Conservation (phyloP, 2,113 vertebrate genomes). For the Bos javanicus region DNA sequence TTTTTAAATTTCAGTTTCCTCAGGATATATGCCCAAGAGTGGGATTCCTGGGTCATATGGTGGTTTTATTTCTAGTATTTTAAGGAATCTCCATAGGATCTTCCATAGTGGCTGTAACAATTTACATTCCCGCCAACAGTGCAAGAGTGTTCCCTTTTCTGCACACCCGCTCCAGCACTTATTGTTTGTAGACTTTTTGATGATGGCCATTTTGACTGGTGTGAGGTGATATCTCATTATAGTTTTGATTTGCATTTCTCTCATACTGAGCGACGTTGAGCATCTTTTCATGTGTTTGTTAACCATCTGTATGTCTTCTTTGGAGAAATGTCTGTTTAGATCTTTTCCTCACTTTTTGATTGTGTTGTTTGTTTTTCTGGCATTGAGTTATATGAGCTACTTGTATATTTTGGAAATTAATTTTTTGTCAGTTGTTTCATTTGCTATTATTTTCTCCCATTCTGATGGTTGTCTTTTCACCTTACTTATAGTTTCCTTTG, state of each 20-base stretch:
- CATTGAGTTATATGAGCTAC: not conserved
- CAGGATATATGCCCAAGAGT: not conserved
- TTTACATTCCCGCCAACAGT: too few species aligned
- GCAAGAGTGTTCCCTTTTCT: too few species aligned
- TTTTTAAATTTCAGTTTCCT: not conserved
- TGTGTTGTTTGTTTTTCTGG: too few species aligned
- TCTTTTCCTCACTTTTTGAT: not conserved
- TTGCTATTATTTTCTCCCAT: not conserved
- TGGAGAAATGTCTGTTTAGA: not conserved
- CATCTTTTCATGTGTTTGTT: not conserved
- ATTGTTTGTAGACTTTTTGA: too few species aligned
- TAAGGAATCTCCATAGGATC: too few species aligned
- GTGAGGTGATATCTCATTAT: too few species aligned
- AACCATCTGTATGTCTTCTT: not conserved
- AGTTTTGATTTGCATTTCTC: not conserved
- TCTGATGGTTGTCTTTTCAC: not conserved
- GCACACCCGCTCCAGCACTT: too few species aligned
- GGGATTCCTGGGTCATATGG: too few species aligned
- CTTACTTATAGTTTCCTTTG: not conserved
- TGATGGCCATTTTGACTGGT: too few species aligned
- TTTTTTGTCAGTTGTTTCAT: not conserved
- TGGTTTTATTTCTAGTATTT: too few species aligned
- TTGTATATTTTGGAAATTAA: not conserved
- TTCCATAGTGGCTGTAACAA: too few species aligned
- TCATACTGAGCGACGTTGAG: not conserved